Evolutionary conservation across 2,888 invertebrate genomes (phyloP).

Genomic region (Gymnoscelis rufifasciata): DNA sequence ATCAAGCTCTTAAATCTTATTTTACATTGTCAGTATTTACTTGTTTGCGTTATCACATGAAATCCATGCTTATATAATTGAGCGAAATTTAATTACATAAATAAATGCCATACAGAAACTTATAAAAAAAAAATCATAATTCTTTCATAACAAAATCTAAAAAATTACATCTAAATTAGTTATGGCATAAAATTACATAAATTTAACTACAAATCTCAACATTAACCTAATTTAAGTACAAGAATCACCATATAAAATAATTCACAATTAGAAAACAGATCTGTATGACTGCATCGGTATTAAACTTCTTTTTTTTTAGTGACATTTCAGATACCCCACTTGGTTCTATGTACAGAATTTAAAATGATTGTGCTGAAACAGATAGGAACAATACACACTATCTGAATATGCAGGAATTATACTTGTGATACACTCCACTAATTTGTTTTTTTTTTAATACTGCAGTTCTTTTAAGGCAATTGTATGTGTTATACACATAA

Average conservation of each 20-base stretch:
- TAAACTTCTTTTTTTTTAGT: no score
- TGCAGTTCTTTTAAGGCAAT: constrained; percentile 64
- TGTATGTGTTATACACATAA: constrained; percentile 28
- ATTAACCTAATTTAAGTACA: constrained; percentile 69
- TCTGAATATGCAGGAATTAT: background rate
- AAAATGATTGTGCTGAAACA: no score
- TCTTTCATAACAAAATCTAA: constrained; percentile 53
- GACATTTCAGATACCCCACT: background rate
- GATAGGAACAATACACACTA: no score
- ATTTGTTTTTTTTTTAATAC: constrained; percentile 50
- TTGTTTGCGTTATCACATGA: constrained; percentile 21
- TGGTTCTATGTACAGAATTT: constrained; percentile 17
- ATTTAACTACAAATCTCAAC: constrained; percentile 61
- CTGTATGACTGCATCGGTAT: constrained; percentile 12
- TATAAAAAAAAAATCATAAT: constrained; percentile 43
- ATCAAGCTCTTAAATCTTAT: constrained; percentile 7
- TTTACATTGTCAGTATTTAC: constrained; percentile 6
- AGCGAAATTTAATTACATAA: constrained; percentile 62
- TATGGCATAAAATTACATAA: constrained; percentile 71
- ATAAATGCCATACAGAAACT: constrained; percentile 43
- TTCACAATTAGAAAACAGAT: constrained; percentile 25
- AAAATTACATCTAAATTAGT: constrained; percentile 69
- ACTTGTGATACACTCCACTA: background rate
- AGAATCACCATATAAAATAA: constrained; percentile 49
- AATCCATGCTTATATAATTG: constrained; percentile 50